Evolutionary conservation across 2,888 invertebrate genomes (phyloP).

Genomic region (Clostera curtula): DNA sequence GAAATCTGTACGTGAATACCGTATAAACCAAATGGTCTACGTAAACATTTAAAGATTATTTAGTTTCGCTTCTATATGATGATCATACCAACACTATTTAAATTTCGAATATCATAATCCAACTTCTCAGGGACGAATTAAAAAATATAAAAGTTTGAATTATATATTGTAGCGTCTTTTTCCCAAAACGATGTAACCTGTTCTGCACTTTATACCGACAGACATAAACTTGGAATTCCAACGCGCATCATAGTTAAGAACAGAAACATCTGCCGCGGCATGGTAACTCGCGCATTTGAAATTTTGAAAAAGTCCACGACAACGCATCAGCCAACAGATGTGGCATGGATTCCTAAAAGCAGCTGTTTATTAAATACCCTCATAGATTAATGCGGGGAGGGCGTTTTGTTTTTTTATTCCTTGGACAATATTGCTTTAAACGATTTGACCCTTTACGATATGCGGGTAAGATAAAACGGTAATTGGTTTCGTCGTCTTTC

Average conservation of each 20-base stretch:
- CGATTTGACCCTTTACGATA: slow-evolving; percentile 57
- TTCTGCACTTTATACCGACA: slow-evolving; percentile 16
- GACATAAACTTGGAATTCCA: slow-evolving; percentile 24
- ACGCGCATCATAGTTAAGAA: slow-evolving; percentile 18
- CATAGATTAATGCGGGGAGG: slow-evolving; percentile 63
- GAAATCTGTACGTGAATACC: too few species aligned
- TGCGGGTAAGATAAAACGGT: slow-evolving; percentile 57
- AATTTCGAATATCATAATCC: slow-evolving; percentile 69
- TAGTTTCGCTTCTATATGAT: slow-evolving; percentile 56
- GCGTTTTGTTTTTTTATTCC: slow-evolving; percentile 58
- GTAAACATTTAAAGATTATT: too few species aligned
- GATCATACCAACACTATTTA: slow-evolving; percentile 57
- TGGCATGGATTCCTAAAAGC: slow-evolving; percentile 70
- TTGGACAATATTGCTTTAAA: slow-evolving; percentile 61
- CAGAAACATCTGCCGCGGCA: slow-evolving; percentile 61
- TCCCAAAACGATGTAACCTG: slow-evolving; percentile 11
- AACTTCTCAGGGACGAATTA: slow-evolving; percentile 35
- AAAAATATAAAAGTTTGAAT: slow-evolving; percentile 28
- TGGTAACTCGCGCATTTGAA: slow-evolving; percentile 63
- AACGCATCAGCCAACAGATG: slow-evolving; percentile 63
- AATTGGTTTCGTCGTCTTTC: slow-evolving; percentile 46
- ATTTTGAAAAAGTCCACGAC: slow-evolving; percentile 56
- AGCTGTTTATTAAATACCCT: slow-evolving; percentile 70
- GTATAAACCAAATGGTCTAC: too few species aligned
- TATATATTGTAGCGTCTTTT: too few species aligned